phyloP scores from a whole-genome alignment of 2,888 invertebrate genomes.

The Apamea epomidion region DNA sequence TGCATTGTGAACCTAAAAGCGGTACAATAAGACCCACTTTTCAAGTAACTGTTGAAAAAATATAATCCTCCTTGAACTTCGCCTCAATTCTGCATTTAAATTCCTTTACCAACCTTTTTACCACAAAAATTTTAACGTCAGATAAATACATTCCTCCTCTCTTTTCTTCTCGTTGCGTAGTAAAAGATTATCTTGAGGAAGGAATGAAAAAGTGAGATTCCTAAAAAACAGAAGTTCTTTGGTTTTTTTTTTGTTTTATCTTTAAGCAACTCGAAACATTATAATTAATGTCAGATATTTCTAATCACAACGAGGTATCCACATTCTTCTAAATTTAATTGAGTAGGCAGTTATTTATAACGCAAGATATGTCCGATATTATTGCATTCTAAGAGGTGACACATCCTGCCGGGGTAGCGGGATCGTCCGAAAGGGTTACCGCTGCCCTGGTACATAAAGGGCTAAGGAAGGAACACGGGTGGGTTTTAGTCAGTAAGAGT shows the following conservation, averaged over 20 bases:
- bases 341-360: not conserved
- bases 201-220: constrained; percentile 8
- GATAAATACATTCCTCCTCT: constrained; percentile 6
- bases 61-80: constrained; percentile 5
- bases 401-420: too few relatives aligned
- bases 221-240: not conserved
- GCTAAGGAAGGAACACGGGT: too few relatives aligned
- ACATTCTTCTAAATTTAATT: not conserved
- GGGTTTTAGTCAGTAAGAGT: too few relatives aligned
- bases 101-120: constrained; percentile 29
- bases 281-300: not conserved
- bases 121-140: constrained; percentile 18
- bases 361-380: not conserved
- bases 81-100: constrained; percentile 15
- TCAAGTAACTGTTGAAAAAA: not conserved
- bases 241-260: not conserved
- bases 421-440: too few relatives aligned
- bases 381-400: not conserved
- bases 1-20: not conserved
- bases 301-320: not conserved
- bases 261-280: not conserved
- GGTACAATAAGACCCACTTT: not conserved
- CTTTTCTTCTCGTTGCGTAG: constrained; percentile 21
- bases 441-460: too few relatives aligned
- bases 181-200: constrained; percentile 22